Percentiles rank a stretch among this genome's conserved stretches.
Conservation (phyloP, 2,888 invertebrate species). For the Orchesella flavescens region DNA sequence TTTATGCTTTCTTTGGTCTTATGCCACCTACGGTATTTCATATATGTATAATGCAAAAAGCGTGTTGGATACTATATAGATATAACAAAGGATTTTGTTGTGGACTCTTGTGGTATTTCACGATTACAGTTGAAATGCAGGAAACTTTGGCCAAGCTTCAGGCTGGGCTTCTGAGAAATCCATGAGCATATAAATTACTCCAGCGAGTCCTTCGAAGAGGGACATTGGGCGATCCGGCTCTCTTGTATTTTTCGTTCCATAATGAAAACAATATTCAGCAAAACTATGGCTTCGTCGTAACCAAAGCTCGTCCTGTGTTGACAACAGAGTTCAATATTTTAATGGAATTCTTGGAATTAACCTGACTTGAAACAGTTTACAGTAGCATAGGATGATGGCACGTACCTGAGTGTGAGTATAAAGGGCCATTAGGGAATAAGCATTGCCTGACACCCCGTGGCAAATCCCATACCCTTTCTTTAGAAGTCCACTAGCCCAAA, state of each 20-base stretch:
- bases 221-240: conserved; percentile 87
- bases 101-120: conserved; percentile 20
- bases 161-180: conserved; percentile 77
- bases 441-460: conserved; percentile 92
- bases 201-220: conserved; percentile 87
- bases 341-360: conserved; percentile 34
- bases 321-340: neutral
- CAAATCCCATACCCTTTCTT: conserved; percentile 90
- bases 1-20: conserved; percentile 1
- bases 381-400: neutral
- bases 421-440: conserved; percentile 85
- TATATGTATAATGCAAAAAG: neutral
- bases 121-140: conserved; percentile 78
- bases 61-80: too few relatives aligned
- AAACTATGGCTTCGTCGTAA: conserved; percentile 86
- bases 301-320: conserved; percentile 79
- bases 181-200: conserved; percentile 83
- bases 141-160: conserved; percentile 82
- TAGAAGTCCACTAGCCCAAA: conserved; percentile 87
- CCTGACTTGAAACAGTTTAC: neutral
- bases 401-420: conserved; percentile 84
- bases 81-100: conserved; percentile 30
- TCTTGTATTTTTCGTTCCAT: conserved; percentile 79
- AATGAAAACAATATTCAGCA: conserved; percentile 86
- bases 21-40: conserved; percentile 8